Evolutionary conservation across 2,888 invertebrate genomes (phyloP).

Genomic region (Hofmannophila pseudospretella): DNA sequence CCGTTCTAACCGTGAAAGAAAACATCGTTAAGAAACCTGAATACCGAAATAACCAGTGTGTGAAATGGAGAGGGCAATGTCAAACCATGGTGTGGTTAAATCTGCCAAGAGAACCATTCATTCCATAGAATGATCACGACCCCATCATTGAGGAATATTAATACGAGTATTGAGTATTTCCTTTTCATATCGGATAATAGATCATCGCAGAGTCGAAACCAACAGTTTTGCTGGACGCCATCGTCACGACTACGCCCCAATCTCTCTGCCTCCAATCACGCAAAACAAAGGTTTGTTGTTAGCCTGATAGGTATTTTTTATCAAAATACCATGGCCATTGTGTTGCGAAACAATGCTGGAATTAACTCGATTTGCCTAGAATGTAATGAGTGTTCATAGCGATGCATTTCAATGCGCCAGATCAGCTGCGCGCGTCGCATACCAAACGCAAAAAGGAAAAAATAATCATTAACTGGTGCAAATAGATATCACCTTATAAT

Average conservation of each 20-base stretch:
- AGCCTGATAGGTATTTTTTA: conserved; percentile 17
- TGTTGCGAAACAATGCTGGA: conserved; percentile 24
- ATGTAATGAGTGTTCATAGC: conserved; percentile 22
- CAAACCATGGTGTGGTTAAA: too few relatives aligned
- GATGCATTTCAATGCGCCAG: conserved; percentile 27
- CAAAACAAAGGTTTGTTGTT: conserved; percentile 18
- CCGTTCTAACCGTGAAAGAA: too few relatives aligned
- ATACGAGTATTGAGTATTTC: neutral
- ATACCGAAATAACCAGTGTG: too few relatives aligned
- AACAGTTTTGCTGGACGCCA: conserved; percentile 20
- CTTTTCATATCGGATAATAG: conserved; percentile 5
- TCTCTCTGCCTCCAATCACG: conserved; percentile 16
- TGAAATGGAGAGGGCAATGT: too few relatives aligned
- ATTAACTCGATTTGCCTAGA: conserved; percentile 24
- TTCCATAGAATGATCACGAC: too few relatives aligned
- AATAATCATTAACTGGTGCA: conserved; percentile 16
- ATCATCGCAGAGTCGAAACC: conserved; percentile 7
- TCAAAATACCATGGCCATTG: conserved; percentile 24
- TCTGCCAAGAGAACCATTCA: too few relatives aligned
- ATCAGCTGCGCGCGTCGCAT: conserved; percentile 32
- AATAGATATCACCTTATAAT: too few relatives aligned
- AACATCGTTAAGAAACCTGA: too few relatives aligned
- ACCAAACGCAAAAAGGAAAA: conserved; percentile 26
- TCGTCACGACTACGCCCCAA: conserved; percentile 28
- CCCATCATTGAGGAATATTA: neutral